Base-by-base conservation (phyloP, 2,113 vertebrate genomes). In the Balaenoptera acutorostrata region DNA sequence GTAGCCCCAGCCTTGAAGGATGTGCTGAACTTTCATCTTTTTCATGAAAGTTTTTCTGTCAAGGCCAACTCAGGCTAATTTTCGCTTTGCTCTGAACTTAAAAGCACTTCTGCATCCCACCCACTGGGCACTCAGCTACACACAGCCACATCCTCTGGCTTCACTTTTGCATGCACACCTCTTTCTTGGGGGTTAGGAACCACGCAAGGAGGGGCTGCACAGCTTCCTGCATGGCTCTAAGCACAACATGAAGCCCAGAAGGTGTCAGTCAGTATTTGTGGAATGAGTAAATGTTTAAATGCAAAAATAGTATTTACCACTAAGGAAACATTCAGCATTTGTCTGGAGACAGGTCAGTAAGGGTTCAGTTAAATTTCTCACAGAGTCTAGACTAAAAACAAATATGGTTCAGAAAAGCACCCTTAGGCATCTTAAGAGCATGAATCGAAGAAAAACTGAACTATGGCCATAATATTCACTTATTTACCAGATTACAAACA, bases 11-110 rank as follows among this genome's bases (percentile, higher is more conserved):
- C 59, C 74, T 49, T 6, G 59, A 41, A 75, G 83, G 75, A 41
- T n/a, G 83, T 88, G 6, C 85, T 59, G 72, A 82, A 69, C 90
- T 77, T 80, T 39, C 71, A 71, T 21, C 61, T 85, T 49, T 59
- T 44, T 20, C 63, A 63, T 2, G 10, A 29, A 71, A 71, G 44
- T 20, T 46, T 72, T 77, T 52, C 93, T 82, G 71, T 59, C 39
- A 64, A 85, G 71, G 68, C 52, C 82, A 85, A 25, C 36, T 31
- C 46, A 55, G 41, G 75, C 82, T 49, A 57, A 44, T 25, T 83
- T 90, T 52, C 21, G 0, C 64, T 88, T 29, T 8, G 75, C 89
- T 96, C 82, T 80, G 66, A 46, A 93, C 61, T 89, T 52, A 17
- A 52, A 81, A 75, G 87, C 57, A 46, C 64, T 23, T 57, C 17